Conservation (phyloP, 1,140 invertebrate genomes). For the Bombyx mori region DNA sequence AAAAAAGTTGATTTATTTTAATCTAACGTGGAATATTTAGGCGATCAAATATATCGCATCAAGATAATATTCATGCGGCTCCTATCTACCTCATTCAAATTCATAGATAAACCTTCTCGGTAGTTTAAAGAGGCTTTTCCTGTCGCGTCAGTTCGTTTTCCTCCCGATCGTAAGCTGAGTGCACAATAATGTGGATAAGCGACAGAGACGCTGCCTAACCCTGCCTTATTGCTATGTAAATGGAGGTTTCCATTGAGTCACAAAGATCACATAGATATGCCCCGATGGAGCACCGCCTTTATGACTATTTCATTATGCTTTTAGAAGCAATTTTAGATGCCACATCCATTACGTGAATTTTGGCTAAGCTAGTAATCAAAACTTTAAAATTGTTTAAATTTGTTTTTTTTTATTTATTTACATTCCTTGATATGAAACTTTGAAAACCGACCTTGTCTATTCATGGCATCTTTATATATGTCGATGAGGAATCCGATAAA, state of each 20-base stretch:
- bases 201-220: conserved; percentile 42
- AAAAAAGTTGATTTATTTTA: too few species aligned
- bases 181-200: conserved; percentile 59
- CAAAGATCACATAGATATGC: conserved; percentile 50
- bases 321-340: too few species aligned
- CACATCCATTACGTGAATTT: too few species aligned
- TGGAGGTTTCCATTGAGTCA: conserved; percentile 52
- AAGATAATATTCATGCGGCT: too few species aligned
- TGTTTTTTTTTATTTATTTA: too few species aligned
- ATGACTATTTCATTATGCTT: conserved; percentile 43
- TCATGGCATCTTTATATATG: conserved; percentile 20
- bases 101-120: conserved; percentile 39
- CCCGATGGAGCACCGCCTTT: conserved; percentile 54
- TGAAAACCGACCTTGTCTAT: conserved; percentile 3
- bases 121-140: conserved; percentile 51
- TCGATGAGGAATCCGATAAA: conserved; percentile 46
- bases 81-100: conserved; percentile 20
- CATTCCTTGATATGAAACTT: too few species aligned
- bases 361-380: too few species aligned
- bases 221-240: conserved; percentile 66
- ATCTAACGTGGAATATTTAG: too few species aligned
- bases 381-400: too few species aligned
- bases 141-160: conserved; percentile 56
- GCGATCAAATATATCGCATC: too few species aligned
- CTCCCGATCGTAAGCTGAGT: conserved; percentile 54